Conservation (phyloP, 2,888 invertebrate genomes). For the Nipponacmea schrenckii region DNA sequence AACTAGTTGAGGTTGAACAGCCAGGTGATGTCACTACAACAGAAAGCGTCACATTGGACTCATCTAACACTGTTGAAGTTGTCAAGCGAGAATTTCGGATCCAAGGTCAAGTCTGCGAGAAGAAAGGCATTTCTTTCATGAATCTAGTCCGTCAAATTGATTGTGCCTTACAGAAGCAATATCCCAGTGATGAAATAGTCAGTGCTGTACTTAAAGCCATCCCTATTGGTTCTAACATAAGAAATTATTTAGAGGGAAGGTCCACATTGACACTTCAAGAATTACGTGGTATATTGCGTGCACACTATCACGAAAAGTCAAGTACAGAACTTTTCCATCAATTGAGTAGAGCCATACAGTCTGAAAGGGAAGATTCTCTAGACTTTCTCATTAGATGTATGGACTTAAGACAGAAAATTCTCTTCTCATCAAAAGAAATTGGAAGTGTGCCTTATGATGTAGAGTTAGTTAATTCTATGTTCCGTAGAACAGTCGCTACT, state of each 20-base stretch:
- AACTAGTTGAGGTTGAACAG: neutral
- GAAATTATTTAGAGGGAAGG: constrained; percentile 3
- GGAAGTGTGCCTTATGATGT: no score
- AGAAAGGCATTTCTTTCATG: neutral
- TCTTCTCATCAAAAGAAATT: no score
- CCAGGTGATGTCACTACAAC: neutral
- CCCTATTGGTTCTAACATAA: neutral
- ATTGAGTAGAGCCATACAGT: no score
- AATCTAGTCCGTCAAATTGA: neutral
- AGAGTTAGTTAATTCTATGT: no score
- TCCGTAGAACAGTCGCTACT: no score
- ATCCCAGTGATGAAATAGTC: neutral
- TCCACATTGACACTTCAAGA: neutral
- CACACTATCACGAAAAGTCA: neutral
- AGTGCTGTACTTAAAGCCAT: constrained; percentile 2
- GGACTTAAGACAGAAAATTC: no score
- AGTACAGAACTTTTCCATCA: neutral
- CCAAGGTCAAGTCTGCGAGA: neutral
- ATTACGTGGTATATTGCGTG: neutral
- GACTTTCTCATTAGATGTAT: no score
- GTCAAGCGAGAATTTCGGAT: neutral
- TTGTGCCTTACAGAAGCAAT: neutral
- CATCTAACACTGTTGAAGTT: neutral
- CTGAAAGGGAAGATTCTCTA: no score
- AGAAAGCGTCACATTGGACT: neutral